A percentile compares a stretch with the other conserved stretches of the same genome.
Evolutionary conservation across 1,140 invertebrate genomes (phyloP).

Genomic region (Notospermus geniculatus): DNA sequence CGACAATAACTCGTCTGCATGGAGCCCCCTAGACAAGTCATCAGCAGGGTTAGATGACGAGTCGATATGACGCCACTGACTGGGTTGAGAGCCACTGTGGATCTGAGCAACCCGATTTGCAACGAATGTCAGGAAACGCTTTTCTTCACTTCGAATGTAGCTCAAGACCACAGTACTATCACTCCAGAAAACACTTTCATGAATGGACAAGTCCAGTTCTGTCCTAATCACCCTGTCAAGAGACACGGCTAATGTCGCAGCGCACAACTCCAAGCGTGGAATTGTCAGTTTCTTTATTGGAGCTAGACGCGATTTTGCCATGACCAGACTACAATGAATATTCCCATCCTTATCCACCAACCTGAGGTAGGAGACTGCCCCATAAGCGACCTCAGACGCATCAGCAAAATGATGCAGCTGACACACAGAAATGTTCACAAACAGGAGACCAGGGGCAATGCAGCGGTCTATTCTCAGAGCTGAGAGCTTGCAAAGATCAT

Average conservation of each 20-base stretch:
- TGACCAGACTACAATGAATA: constrained; percentile 12
- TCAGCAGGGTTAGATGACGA: too few species aligned
- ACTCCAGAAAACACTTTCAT: constrained; percentile 17
- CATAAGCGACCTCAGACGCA: constrained; percentile 14
- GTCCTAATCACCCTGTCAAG: constrained; percentile 11
- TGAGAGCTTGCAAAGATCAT: too few species aligned
- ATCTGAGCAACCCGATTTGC: too few species aligned
- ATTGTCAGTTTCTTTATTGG: constrained; percentile 15
- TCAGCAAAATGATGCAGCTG: constrained; percentile 20
- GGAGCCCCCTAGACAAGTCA: too few species aligned
- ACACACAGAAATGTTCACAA: too few species aligned
- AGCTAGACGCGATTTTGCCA: constrained; percentile 17
- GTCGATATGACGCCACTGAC: too few species aligned
- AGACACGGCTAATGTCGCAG: constrained; percentile 7
- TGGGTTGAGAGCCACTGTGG: too few species aligned
- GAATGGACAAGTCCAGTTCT: constrained; percentile 10
- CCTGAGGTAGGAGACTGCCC: constrained; percentile 11
- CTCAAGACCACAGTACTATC: constrained; percentile 19
- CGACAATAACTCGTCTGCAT: too few species aligned
- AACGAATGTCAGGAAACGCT: constrained; percentile 20
- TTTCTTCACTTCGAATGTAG: constrained; percentile 17
- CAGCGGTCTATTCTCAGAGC: too few species aligned
- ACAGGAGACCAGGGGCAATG: too few species aligned
- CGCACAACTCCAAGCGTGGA: too few species aligned
- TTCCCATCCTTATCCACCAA: constrained; percentile 1